Evolutionary conservation across 2,797 vertebrate genomes (phyloP).

Genomic region (Periophthalmus magnuspinnatus): DNA sequence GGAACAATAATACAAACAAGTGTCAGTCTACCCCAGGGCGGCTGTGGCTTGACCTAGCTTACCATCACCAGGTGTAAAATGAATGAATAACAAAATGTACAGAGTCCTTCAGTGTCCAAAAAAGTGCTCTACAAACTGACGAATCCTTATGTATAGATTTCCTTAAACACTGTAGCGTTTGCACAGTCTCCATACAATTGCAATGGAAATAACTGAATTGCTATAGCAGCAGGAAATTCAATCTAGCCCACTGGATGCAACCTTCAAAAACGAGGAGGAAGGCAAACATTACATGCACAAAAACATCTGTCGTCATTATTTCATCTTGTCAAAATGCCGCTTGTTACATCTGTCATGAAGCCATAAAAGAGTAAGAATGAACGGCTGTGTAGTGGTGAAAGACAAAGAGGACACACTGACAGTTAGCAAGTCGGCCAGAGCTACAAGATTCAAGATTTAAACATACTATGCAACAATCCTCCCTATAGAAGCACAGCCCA

Average conservation of each 20-base stretch:
- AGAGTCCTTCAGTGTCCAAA: neutral
- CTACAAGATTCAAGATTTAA: neutral
- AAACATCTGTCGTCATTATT: conserved; percentile 14
- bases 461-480: neutral
- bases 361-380: conserved; percentile 30
- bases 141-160: neutral
- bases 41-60: neutral
- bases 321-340: conserved; percentile 15
- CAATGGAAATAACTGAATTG: neutral
- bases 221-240: neutral
- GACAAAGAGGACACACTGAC: conserved; percentile 3
- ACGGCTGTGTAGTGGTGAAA: conserved; percentile 20
- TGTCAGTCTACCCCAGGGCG: no score
- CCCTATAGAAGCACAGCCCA: neutral
- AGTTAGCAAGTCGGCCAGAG: neutral
- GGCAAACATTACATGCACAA: neutral
- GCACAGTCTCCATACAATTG: neutral
- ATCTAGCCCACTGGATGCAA: neutral
- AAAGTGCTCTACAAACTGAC: neutral
- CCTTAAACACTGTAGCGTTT: neutral
- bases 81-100: neutral
- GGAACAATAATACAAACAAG: no score
- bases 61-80: neutral
- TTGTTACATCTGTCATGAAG: conserved; percentile 19
- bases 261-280: neutral